Percentiles rank a stretch among this genome's conserved stretches.
phyloP scores from a whole-genome alignment of 2,888 invertebrate genomes.

The Microdon myrmicae region DNA sequence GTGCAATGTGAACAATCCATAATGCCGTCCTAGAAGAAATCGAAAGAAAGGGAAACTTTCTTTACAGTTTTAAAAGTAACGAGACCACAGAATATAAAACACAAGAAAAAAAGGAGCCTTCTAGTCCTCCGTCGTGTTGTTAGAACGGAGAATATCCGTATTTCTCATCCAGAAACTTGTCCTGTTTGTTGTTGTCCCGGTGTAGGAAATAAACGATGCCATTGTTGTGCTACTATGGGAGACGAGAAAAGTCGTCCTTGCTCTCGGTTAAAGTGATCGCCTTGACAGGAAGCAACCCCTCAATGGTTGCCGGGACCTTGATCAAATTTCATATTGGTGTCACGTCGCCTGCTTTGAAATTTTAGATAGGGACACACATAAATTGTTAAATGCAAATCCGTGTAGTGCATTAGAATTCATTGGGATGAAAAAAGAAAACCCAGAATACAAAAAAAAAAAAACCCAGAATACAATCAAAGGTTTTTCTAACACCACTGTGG shows the following conservation, averaged over 20 bases:
- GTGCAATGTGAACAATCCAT: too few relatives aligned
- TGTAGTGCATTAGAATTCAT: constrained; percentile 44
- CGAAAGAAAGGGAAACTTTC: constrained; percentile 9
- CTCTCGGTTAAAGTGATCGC: constrained; percentile 34
- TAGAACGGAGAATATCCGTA: too few relatives aligned
- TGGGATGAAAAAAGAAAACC: constrained; percentile 27
- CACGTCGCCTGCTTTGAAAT: constrained; percentile 49
- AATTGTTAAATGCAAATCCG: constrained; percentile 52
- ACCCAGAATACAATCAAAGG: too few relatives aligned
- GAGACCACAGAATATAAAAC: constrained; percentile 36
- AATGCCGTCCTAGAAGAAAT: constrained; percentile 3
- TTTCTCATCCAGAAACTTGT: constrained; percentile 17
- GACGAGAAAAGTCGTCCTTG: too few relatives aligned
- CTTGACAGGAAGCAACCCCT: constrained; percentile 12
- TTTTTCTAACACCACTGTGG: too few relatives aligned
- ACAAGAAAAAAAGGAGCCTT: constrained; percentile 14
- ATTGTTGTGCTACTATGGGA: constrained; percentile 35
- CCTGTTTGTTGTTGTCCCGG: constrained; percentile 24
- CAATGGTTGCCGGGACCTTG: constrained; percentile 31
- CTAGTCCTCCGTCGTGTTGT: constrained; percentile 27
- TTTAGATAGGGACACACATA: constrained; percentile 36
- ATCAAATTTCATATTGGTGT: constrained; percentile 46
- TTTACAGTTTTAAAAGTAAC: constrained; percentile 46
- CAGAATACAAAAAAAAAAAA: too few relatives aligned
- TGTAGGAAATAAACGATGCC: constrained; percentile 35